Percentiles rank a stretch among this genome's conserved stretches.
Conservation (phyloP, 2,113 vertebrate genomes). For the Misgurnus anguillicaudatus region DNA sequence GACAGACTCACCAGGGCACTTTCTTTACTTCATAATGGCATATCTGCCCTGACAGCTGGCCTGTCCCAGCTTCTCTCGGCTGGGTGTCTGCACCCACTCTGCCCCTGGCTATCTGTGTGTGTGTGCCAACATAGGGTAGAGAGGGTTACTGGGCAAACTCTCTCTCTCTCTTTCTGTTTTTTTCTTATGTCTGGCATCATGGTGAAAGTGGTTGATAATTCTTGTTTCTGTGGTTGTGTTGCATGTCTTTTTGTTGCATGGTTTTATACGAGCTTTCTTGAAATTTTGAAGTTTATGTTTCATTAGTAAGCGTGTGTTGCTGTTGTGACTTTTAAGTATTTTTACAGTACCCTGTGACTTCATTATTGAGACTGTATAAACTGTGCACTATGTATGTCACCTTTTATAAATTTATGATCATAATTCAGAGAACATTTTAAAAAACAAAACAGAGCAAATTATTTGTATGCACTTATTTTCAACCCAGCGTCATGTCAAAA, state of each 20-base stretch:
- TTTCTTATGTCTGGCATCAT: neutral
- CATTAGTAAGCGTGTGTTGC: conserved; percentile 1
- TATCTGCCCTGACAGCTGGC: conserved; percentile 50
- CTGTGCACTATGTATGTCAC: no score
- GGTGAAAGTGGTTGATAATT: neutral
- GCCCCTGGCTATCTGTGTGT: conserved; percentile 21
- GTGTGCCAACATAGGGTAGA: conserved; percentile 18
- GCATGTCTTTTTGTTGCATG: neutral
- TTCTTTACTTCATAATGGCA: conserved; percentile 10
- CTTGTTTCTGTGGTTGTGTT: neutral
- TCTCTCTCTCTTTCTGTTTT: neutral
- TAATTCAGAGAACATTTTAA: no score
- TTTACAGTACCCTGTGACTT: neutral
- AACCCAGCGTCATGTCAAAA: no score
- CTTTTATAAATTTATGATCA: no score
- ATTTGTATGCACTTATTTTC: no score
- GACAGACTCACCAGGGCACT: conserved; percentile 5
- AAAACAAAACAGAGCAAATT: no score
- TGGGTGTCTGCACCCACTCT: neutral
- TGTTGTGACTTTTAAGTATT: neutral
- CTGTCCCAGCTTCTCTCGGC: conserved; percentile 26
- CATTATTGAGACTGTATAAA: no score
- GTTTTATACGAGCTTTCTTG: conserved; percentile 8
- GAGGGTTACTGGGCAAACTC: neutral
- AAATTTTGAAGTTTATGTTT: neutral